These are phyloP conservation scores for Macroramphosus scolopax DNA, from an alignment of 2,797 vertebrate species.

Conservation along the genomic window DNA sequence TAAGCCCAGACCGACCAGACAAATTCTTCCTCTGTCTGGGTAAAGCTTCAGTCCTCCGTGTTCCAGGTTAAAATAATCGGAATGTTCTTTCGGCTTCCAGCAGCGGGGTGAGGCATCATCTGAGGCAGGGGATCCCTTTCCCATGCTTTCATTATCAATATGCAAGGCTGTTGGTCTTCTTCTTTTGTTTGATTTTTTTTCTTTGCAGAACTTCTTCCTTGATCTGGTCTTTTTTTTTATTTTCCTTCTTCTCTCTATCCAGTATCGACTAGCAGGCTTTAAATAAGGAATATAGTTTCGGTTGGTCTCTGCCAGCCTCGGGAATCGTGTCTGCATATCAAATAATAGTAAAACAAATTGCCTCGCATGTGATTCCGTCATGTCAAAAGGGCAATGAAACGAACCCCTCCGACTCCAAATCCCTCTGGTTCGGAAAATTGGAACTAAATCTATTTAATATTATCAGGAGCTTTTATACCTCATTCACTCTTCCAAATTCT, in stretches of 20 bases:
- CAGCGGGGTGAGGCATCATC: constrained; percentile 58
- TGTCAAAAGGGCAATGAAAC: constrained; percentile 76
- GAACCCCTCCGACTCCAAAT: constrained; percentile 64
- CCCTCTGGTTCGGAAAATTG: constrained; percentile 63
- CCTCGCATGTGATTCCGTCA: constrained; percentile 68
- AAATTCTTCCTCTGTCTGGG: constrained; percentile 70
- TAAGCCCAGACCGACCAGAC: constrained; percentile 72
- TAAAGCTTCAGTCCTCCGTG: constrained; percentile 61
- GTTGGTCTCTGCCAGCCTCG: constrained; percentile 45
- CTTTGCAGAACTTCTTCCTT: constrained; percentile 43
- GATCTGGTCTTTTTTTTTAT: constrained; percentile 28
- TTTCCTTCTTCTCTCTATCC: constrained; percentile 17
- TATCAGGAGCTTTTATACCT: constrained; percentile 54
- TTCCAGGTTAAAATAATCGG: constrained; percentile 56
- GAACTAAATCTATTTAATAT: constrained; percentile 67
- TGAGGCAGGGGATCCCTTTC: constrained; percentile 39
- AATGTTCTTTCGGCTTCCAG: constrained; percentile 67
- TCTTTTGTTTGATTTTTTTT: too few species aligned
- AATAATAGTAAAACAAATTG: constrained; percentile 69
- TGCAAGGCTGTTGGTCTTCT: constrained; percentile 42
- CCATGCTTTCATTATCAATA: constrained; percentile 57
- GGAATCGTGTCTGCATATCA: constrained; percentile 62
- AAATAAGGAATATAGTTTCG: constrained; percentile 63
- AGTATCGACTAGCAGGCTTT: constrained; percentile 49
- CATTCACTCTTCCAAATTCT: constrained; percentile 27